These are phyloP conservation scores for Oithona nana DNA, from an alignment of 2,888 invertebrate genomes.

Conservation along the genomic window DNA sequence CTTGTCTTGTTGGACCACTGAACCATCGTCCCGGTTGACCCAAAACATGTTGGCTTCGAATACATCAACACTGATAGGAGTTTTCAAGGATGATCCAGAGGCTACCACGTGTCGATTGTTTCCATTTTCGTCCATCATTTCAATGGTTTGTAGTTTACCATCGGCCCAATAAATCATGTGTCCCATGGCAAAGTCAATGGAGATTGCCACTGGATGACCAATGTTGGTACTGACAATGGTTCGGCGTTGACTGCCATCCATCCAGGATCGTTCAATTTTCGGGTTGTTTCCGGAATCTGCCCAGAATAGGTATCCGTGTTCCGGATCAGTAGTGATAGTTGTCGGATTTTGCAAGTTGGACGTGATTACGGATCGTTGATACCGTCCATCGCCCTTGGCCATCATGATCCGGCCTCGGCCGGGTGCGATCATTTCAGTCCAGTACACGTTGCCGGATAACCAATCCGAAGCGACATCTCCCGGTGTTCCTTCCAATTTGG, in stretches of 20 bases:
- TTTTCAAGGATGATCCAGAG: slow-evolving; percentile 33
- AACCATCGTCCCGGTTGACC: slow-evolving; percentile 74
- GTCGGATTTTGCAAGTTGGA: slow-evolving; percentile 64
- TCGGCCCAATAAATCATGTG: slow-evolving; percentile 90
- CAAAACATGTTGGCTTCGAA: slow-evolving; percentile 84
- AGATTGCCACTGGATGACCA: slow-evolving; percentile 59
- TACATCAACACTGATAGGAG: slow-evolving; percentile 66
- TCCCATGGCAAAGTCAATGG: slow-evolving; percentile 74
- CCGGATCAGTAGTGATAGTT: slow-evolving; percentile 68
- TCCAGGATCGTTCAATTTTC: slow-evolving; percentile 86
- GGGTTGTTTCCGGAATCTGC: slow-evolving; percentile 73
- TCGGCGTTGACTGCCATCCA: slow-evolving; percentile 78
- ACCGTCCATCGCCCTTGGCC: slow-evolving; percentile 69
- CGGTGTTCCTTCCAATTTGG: slow-evolving; percentile 58
- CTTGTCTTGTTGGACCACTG: slow-evolving; percentile 76
- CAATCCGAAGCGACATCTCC: slow-evolving; percentile 82
- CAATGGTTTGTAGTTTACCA: slow-evolving; percentile 71
- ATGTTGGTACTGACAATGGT: slow-evolving; percentile 61
- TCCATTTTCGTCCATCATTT: slow-evolving; percentile 65
- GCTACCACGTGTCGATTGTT: slow-evolving; percentile 48
- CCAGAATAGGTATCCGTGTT: slow-evolving; percentile 71
- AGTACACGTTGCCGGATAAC: slow-evolving; percentile 78
- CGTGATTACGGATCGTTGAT: slow-evolving; percentile 55
- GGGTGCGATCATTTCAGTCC: slow-evolving; percentile 54
- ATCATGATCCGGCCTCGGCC: slow-evolving; percentile 52